Conservation (phyloP, 1,140 invertebrate genomes). For the Ceratina japonica region DNA sequence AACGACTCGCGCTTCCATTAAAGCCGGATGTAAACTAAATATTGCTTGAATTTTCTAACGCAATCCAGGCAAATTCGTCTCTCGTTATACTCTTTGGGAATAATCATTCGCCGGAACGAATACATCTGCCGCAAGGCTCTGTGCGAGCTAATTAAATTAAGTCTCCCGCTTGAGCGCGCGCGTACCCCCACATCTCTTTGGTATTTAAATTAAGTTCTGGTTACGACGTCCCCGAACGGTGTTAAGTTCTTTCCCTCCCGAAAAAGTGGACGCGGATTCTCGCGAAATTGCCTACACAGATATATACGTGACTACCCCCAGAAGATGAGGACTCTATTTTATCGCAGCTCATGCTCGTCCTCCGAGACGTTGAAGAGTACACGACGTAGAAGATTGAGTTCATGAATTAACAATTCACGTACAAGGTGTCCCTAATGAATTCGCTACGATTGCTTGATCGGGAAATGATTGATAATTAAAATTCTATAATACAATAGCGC, state of each 20-base stretch:
- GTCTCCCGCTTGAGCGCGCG: slow-evolving; percentile 30
- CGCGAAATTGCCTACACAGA: not conserved
- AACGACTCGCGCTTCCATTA: too few relatives aligned
- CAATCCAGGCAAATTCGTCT: too few relatives aligned
- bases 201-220: slow-evolving; percentile 24
- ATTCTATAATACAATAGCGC: not conserved
- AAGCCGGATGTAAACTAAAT: too few relatives aligned
- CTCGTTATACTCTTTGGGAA: slow-evolving; percentile 16
- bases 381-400: not conserved
- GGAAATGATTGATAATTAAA: not conserved
- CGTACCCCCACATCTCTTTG: slow-evolving; percentile 24
- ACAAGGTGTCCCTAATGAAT: too few relatives aligned
- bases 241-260: not conserved
- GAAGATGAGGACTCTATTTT: not conserved
- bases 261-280: not conserved
- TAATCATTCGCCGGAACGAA: slow-evolving; percentile 27
- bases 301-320: not conserved
- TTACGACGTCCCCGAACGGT: not conserved
- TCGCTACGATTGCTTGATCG: not conserved
- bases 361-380: not conserved
- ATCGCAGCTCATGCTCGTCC: not conserved
- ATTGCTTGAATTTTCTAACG: too few relatives aligned
- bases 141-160: slow-evolving; percentile 56
- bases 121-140: slow-evolving; percentile 11
- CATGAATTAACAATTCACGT: not conserved